Percentiles rank a stretch among this genome's conserved stretches.
phyloP scores from a whole-genome alignment of 2,113 vertebrate genomes.

The Eptatretus burgeri region DNA sequence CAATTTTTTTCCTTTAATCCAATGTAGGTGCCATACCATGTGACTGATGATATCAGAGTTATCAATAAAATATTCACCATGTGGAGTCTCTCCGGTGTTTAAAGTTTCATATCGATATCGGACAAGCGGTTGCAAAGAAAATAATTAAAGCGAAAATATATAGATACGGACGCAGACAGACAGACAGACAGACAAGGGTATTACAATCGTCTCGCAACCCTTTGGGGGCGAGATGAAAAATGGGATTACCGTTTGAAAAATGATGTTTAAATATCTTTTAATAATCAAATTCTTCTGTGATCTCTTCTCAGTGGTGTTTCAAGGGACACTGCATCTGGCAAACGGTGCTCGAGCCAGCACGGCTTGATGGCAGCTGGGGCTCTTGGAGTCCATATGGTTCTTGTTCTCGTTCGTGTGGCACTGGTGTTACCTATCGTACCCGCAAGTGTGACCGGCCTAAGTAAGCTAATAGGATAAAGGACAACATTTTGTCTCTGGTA shows the following conservation, averaged over 20 bases:
- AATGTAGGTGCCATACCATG: no score
- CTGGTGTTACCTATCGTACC: constrained; percentile 57
- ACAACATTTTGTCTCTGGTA: no score
- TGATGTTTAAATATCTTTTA: not conserved
- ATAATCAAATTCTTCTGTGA: not conserved
- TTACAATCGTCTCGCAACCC: not conserved
- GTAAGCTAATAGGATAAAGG: constrained; percentile 20
- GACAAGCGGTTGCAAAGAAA: no score
- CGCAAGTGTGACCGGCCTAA: constrained; percentile 64
- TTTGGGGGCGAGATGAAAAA: no score
- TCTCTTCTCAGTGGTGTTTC: constrained; percentile 54
- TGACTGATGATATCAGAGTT: no score
- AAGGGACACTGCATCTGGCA: constrained; percentile 92
- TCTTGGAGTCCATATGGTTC: constrained; percentile 73
- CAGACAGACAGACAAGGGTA: no score
- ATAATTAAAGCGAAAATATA: no score
- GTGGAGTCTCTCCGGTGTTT: no score
- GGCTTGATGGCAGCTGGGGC: constrained; percentile 83
- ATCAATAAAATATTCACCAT: no score
- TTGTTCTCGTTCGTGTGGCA: constrained; percentile 60
- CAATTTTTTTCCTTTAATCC: no score
- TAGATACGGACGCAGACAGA: no score
- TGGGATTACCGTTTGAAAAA: not conserved
- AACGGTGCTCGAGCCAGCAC: constrained; percentile 51
- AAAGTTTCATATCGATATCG: no score